Base-by-base conservation (phyloP, 2,888 invertebrate species). In the Macrophya alboannulata region DNA sequence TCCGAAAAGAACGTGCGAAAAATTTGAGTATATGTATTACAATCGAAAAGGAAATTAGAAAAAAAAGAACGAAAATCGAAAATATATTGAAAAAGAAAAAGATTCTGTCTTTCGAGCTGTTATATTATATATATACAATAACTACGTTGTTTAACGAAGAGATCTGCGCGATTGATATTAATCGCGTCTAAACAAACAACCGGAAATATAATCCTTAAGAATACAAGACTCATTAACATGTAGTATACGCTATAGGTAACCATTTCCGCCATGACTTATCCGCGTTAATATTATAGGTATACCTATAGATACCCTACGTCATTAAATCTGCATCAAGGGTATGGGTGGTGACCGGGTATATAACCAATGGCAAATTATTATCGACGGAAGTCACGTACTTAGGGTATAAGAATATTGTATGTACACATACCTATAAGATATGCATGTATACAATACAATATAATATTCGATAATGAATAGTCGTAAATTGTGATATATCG, bases 191-290 rank as follows among this genome's bases (percentile, higher is more conserved):
- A 68, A 31, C 37, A 17, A 68, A 68, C 15, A 68, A 37, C 68
- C 68, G 68, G 68, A 68, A 37, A 68, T 68, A 5, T 45, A n/a
- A n/a, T 74, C 43, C n/a, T 21, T 40, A 45, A 21, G 4, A 72
- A 45, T 72, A 51, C 17, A 6, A n/a, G n/a, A 31, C 21, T 74
- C 72, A 82, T 85, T 72, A 72, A 72, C 31, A 85, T 82, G 83
- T 84, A 59, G 76, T 65, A n/a, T n/a, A 55, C 59, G 59, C 15
- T 48, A 12, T 37, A 37, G 17, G 68, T 68, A 43, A n/a, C 45
- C 45, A 15, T 74, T 74, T 74, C 72, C 72, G 72, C 72, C 15
- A 74, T 40, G 72, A 6, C 9, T 68, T 68, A 68, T 68, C 25
- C 65, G 65, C 65, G 25, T 68, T 68, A 68, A 68, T 31, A 48